Evolutionary conservation across 2,888 invertebrate genomes (phyloP), one percentile per base, ranked within the genome.

Genomic region (Steinernema hermaphroditum): DNA sequence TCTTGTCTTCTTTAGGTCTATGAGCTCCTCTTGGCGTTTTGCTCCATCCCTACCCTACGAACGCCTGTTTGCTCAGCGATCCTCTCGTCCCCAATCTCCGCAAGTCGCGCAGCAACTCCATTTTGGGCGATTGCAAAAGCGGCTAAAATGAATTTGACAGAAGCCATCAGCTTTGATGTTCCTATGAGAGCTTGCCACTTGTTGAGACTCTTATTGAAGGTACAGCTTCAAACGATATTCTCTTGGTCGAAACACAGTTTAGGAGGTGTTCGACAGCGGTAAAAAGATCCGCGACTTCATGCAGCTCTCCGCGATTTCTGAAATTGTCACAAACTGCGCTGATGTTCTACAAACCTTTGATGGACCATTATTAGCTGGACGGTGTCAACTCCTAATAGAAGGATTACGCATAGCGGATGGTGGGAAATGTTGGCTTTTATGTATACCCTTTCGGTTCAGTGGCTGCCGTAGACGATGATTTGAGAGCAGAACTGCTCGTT

Each of bases 21-120:
- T 80, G 87, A 88, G 72, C 80, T 88, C n/a, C 77, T 88, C 19
- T 79, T 87, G 44, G 79, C 86, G 0, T 83, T 88, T 71, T 88
- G 87, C 74, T 79, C 83, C 0, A 81, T 88, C 16, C 82, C 83
- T 8, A 81, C 81, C 0, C 75, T 88, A 2, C 76, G 86, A 1
- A 72, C 78, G 0, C 76, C 77, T n/a, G 79, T 80, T 19, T 83
- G 81, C 62, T 72, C 72, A 19, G 78, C 80, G 4, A 77, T 83
- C 12, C 73, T 82, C 12, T 62, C 32, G 6, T 12, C 62, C 8
- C 62, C 62, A 1, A 29, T 62, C 9, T 62, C 62, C 32, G 29
- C 78, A 78, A 24, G 76, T 44, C 69, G 74, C 74, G 49, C 54
- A 71, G 44, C 49, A 4, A 83, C 84, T 34, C 86, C 87, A 1